Percentiles rank a stretch among this genome's conserved stretches.
Evolutionary conservation across 2,113 vertebrate genomes (phyloP).

Genomic region (Apodemus speciosus): DNA sequence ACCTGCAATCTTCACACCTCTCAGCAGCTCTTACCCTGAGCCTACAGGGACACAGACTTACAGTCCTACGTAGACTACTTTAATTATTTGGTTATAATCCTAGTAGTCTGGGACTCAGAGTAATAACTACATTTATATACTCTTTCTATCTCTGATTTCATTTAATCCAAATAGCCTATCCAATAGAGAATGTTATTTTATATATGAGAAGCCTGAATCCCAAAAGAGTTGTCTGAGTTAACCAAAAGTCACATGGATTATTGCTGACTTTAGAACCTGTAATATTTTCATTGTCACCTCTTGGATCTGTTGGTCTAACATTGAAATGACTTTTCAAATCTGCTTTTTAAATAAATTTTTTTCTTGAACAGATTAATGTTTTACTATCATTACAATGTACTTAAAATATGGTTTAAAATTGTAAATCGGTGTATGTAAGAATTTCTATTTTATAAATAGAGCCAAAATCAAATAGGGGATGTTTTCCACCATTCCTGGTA

Average conservation of each 20-base stretch:
- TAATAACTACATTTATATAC: neutral
- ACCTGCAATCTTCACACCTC: neutral
- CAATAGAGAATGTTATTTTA: neutral
- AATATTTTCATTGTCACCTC: neutral
- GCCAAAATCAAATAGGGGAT: conserved; percentile 34
- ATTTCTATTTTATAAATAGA: conserved; percentile 28
- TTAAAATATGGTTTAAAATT: conserved; percentile 31
- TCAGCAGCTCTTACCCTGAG: neutral
- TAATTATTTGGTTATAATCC: neutral
- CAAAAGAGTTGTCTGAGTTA: neutral
- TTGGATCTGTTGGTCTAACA: neutral
- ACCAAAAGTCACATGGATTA: neutral
- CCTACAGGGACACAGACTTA: neutral
- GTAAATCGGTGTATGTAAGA: neutral
- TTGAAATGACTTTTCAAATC: conserved; percentile 32
- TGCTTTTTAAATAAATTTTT: neutral
- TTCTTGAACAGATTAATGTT: neutral
- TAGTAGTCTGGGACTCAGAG: neutral
- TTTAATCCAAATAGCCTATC: neutral
- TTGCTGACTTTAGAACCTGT: neutral
- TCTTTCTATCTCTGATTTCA: neutral
- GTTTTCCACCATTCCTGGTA: neutral
- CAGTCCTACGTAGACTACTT: neutral
- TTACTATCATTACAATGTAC: neutral
- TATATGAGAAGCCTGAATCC: neutral